phyloP scores from a whole-genome alignment of 2,113 vertebrate genomes.

The Tinamus guttatus region DNA sequence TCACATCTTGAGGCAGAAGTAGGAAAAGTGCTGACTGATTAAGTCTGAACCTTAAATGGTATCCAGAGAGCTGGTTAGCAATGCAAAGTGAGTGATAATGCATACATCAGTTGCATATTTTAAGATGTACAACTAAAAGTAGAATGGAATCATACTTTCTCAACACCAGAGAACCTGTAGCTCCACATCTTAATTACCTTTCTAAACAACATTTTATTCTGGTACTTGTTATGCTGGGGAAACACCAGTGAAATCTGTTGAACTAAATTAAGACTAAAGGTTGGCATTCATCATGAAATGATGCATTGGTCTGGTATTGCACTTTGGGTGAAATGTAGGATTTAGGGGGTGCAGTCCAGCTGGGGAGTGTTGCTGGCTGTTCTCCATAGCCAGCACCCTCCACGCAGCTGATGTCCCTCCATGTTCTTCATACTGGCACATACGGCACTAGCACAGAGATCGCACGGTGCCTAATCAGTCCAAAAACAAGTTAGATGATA shows the following conservation, averaged over 20 bases:
- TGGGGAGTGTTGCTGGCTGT: not conserved
- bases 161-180: rapidly evolving
- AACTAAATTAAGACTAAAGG: not conserved
- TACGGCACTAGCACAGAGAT: not conserved
- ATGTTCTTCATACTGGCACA: not conserved
- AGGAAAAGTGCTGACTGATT: slow-evolving; percentile 88
- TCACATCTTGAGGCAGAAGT: slow-evolving; percentile 77
- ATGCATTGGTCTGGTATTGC: not conserved
- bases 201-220: not conserved
- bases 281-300: not conserved
- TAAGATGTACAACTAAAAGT: not conserved
- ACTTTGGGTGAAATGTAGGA: not conserved
- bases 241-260: not conserved
- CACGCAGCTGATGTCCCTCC: not conserved
- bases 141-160: not conserved
- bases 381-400: not conserved
- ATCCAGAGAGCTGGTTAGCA: slow-evolving; percentile 85
- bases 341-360: not conserved
- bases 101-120: slow-evolving; percentile 74
- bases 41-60: slow-evolving; percentile 87
- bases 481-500: not conserved
- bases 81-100: slow-evolving; percentile 81
- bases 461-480: not conserved
- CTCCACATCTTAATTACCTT: not conserved
- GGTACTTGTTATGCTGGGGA: not conserved